Evolutionary conservation across 2,797 vertebrate species (phyloP), one percentile per base, ranked within the genome.

Genomic region (Myripristis murdjan): DNA sequence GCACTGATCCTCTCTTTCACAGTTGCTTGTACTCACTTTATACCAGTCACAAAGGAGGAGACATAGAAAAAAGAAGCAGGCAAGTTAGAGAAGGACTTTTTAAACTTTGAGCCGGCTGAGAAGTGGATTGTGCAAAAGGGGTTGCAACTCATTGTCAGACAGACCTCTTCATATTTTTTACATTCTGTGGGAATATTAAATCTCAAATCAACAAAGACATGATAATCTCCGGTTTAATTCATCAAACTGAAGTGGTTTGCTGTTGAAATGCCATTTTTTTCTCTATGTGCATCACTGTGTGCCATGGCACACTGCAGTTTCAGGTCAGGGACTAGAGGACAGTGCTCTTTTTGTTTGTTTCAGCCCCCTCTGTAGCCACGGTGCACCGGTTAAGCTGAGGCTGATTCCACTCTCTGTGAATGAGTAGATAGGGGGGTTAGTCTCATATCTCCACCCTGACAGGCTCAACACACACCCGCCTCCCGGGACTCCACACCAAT

Each of bases 381-480:
- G 65, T 0, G 10, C 49, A 18, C 65, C 62, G 72, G 75, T 81
- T 84, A 76, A 87, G 74, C 84, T 72, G 58, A 58, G 72, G 65
- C 79, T 86, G 83, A 86, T 79, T 82, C 74, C 60, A 75, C 68
- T 80, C 78, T 85, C 72, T 90, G 81, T 78, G 82, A 91, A 84
- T 83, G 87, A 90, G 77, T 33, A 76, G 80, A 89, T 88, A 81
- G 66, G 67, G 80, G 87, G 87, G 81, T 82, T 84, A 83, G 75
- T 82, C 82, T 87, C 87, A 82, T 91, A 91, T 93, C 90, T 90
- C 81, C 83, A 77, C 61, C 70, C 83, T 87, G 86, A 90, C 89
- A 92, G 87, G 84, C 82, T 88, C 71, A 81, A 83, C 83, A 76
- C 80, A 64, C 65, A 72, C 79, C 80, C 49, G 9, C 81, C 90